These are phyloP conservation scores for Chironex yamaguchii DNA, from an alignment of 30 jellyfish, hydroid and myxozoan species.

Conservation along the genomic window DNA sequence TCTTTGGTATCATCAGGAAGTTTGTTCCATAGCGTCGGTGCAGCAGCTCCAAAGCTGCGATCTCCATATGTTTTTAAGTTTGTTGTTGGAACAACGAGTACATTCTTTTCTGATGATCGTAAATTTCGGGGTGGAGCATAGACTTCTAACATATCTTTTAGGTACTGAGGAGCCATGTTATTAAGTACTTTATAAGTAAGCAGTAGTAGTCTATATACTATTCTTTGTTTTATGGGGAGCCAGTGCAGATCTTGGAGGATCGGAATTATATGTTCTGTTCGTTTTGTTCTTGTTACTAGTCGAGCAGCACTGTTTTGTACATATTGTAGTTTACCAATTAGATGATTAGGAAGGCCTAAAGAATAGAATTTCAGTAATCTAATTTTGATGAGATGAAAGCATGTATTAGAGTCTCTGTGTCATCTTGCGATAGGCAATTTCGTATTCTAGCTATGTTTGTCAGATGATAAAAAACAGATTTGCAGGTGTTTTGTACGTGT, in stretches of 20 bases:
- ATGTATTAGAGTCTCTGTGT: conserved; percentile 27
- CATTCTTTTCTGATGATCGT: background rate
- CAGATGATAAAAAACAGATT: background rate
- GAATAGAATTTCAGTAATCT: conserved; percentile 69
- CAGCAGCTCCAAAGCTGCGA: background rate
- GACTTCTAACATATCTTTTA: conserved; percentile 18
- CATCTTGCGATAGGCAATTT: background rate
- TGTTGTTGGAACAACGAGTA: background rate
- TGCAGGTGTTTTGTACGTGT: background rate
- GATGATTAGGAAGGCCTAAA: conserved; percentile 59
- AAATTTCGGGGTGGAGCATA: no score
- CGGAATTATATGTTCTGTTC: conserved; percentile 40
- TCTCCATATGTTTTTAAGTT: background rate
- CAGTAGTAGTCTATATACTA: conserved; percentile 35
- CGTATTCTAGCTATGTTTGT: background rate
- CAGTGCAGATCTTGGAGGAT: conserved; percentile 44
- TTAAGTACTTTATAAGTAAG: conserved; percentile 50
- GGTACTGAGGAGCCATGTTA: conserved; percentile 61
- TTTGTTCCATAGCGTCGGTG: background rate
- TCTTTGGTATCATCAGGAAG: background rate
- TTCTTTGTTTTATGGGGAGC: conserved; percentile 74
- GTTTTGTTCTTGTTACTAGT: background rate
- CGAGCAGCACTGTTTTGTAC: conserved; percentile 67
- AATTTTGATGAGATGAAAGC: conserved; percentile 45
- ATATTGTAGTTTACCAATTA: conserved; percentile 33